Conservation (phyloP, 1,140 invertebrate species). For the Dreissena polymorpha region DNA sequence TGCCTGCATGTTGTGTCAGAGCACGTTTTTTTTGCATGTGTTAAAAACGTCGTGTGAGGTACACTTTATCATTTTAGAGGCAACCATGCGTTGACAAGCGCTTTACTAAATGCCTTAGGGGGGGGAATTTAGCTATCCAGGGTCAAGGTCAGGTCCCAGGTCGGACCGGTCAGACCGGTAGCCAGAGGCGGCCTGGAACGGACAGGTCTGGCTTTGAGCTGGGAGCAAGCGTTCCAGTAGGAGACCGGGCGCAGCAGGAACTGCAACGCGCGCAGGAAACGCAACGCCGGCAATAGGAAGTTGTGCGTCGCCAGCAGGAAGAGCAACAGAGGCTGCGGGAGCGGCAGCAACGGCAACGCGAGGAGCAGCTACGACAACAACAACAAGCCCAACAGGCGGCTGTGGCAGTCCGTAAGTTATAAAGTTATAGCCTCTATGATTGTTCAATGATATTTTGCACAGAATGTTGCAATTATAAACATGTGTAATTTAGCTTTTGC, state of each 20-base stretch:
- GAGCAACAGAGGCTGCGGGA: background rate
- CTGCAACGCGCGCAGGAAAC: background rate
- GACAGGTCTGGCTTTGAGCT: slow-evolving; percentile 11
- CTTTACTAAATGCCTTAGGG: slow-evolving; percentile 14
- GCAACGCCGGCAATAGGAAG: background rate
- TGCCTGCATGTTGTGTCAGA: too few species aligned
- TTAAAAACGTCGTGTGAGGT: too few species aligned
- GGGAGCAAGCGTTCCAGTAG: slow-evolving; percentile 31
- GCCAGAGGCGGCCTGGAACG: background rate
- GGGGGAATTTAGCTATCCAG: background rate
- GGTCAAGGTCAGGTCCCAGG: background rate
- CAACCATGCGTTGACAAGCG: background rate
- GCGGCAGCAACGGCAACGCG: background rate
- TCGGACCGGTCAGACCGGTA: background rate
- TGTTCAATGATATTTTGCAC: too few species aligned
- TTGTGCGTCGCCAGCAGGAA: slow-evolving; percentile 16
- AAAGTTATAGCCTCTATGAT: too few species aligned
- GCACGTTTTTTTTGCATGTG: too few species aligned
- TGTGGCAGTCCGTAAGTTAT: background rate
- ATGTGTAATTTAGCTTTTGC: too few species aligned
- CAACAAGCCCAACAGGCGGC: background rate
- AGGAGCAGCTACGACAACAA: slow-evolving; percentile 13
- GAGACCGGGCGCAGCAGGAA: background rate
- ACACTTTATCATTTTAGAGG: slow-evolving; percentile 17
- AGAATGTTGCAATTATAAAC: too few species aligned